Base-by-base conservation (phyloP, 2,888 invertebrate genomes). In the Drosophila mayaguana region DNA sequence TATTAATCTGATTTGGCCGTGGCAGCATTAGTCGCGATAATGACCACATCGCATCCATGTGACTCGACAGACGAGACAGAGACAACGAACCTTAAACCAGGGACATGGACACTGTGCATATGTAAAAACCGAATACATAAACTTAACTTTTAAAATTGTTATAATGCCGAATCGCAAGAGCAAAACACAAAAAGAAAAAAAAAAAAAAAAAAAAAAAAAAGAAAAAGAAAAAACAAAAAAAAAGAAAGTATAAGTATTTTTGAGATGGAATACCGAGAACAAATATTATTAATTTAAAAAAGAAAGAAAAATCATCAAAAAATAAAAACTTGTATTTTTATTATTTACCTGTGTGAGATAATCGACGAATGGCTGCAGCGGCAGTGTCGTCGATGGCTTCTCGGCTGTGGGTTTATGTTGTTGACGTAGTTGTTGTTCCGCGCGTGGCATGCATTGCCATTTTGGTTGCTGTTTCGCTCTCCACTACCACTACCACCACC, bases 1-100 rank as follows among this genome's bases (percentile, higher is more conserved):
- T 82, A 83, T 91, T 79, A 92, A 92, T 88, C 91, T 92, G 86
- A 89, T 91, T 71, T 91, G 91, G 91, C 91, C 91, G 73, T 91
- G 92, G 92, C 92, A 91, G 78, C 89, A 87, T 84, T 87, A 89
- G 78, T 74, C 54, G 76, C 82, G 86, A 80, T 80, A 55, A 51
- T 61, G 40, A 61, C 50, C 75, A 69, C 69, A 63, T 54, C 61
- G 79, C 75, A 75, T 74, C 63, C 78, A 78, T 61, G 61, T 42
- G 57, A 80, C 76, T 60, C 60, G 76, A 76, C 80, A 76, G 77
- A 78, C 71, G 50, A 63, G 48, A 77, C 72, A 62, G 65, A 62
- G 65, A 75, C 53, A 57, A 63, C 63, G 62, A 63, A 80, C 82
- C 69, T 48, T 59, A 25, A 54, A 68, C 74, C 63, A 46, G 48